These are phyloP conservation scores for Eurosta solidaginis DNA, from an alignment of 1,140 invertebrate genomes.

Conservation along the genomic window DNA sequence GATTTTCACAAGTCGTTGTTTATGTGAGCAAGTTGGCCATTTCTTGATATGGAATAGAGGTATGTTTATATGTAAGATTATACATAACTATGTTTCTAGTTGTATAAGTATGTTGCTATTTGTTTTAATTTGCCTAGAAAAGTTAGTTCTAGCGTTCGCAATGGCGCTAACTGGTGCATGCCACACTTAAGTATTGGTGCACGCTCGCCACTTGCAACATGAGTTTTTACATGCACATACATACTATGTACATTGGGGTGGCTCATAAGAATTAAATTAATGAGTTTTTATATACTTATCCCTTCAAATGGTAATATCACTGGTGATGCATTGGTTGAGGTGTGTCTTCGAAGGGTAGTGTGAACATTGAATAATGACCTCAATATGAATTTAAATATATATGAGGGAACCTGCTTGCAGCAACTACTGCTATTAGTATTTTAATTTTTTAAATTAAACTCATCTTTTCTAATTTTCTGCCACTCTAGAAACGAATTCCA, in stretches of 20 bases:
- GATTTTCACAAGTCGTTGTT: neutral
- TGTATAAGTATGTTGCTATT: neutral
- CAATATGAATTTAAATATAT: too few species aligned
- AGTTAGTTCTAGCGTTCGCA: neutral
- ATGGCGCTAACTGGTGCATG: slow-evolving; percentile 2
- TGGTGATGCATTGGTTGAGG: too few species aligned
- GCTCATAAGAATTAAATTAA: too few species aligned
- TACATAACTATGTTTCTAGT: neutral
- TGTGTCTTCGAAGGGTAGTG: too few species aligned
- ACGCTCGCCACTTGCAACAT: slow-evolving; percentile 3
- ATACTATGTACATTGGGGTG: neutral
- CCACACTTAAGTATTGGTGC: neutral
- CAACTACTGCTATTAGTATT: too few species aligned
- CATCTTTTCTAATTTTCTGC: too few species aligned
- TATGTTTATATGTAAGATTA: neutral
- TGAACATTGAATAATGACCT: too few species aligned
- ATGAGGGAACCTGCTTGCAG: too few species aligned
- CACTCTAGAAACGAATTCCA: too few species aligned
- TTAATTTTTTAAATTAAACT: too few species aligned
- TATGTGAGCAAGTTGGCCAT: neutral
- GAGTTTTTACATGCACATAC: neutral
- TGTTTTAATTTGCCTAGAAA: neutral
- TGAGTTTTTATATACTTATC: too few species aligned
- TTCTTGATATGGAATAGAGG: neutral
- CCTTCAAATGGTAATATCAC: too few species aligned